These are phyloP conservation scores for Australoheros scitulus DNA, from an alignment of 2,113 vertebrate genomes.

Conservation along the genomic window DNA sequence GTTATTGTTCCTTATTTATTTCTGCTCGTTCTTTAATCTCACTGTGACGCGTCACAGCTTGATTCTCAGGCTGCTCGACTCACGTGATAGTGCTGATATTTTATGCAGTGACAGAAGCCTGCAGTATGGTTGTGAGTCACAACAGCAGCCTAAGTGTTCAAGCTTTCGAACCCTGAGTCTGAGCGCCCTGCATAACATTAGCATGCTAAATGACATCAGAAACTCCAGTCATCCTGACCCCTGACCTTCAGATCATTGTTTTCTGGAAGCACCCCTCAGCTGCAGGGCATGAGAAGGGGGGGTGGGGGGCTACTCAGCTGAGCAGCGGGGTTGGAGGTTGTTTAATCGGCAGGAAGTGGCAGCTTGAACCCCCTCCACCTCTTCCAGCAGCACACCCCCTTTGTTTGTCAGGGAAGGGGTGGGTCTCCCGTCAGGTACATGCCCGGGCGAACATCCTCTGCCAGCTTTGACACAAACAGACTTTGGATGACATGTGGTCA, in stretches of 20 bases:
- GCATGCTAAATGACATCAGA: conserved; percentile 50
- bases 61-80: not conserved
- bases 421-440: conserved; percentile 56
- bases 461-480: not conserved
- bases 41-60: not conserved
- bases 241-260: conserved; percentile 57
- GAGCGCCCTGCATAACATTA: conserved; percentile 58
- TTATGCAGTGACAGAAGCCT: not conserved
- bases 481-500: conserved; percentile 1
- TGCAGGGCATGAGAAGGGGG: conserved; percentile 47
- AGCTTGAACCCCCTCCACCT: not conserved
- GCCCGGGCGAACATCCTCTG: conserved; percentile 55
- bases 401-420: conserved; percentile 5
- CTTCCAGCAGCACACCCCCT: conserved; percentile 20
- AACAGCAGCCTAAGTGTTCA: conserved; percentile 33
- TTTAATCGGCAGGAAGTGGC: conserved; percentile 49
- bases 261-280: conserved; percentile 9
- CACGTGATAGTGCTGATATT: not conserved
- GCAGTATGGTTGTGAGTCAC: not conserved
- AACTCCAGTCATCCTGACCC: conserved; percentile 30
- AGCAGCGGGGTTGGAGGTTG: conserved; percentile 28
- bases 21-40: not conserved
- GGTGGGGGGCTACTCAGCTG: not conserved
- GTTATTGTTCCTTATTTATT: not conserved
- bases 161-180: conserved; percentile 3